These are phyloP conservation scores for Formicarius rufipectus DNA, from an alignment of 2,113 vertebrate species.

Conservation along the genomic window DNA sequence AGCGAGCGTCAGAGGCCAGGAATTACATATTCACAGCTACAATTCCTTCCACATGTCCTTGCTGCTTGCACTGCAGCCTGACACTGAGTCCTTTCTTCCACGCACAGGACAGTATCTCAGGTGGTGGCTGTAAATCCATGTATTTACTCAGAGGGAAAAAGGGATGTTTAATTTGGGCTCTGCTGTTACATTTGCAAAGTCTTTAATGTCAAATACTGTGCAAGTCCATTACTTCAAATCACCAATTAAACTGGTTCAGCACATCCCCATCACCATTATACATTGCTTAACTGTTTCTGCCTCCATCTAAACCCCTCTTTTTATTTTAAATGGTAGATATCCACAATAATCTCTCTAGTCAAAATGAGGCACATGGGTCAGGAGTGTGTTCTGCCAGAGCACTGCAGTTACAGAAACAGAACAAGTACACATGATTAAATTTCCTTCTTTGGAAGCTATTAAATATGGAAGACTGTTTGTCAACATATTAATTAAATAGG, in stretches of 20 bases:
- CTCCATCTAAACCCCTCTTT: background rate
- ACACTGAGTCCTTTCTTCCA: constrained; percentile 44
- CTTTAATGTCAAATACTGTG: background rate
- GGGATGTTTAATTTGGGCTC: background rate
- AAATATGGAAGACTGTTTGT: constrained; percentile 42
- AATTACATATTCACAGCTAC: background rate
- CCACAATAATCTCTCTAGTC: background rate
- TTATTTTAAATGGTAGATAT: background rate
- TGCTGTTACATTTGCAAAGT: background rate
- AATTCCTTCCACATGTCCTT: constrained; percentile 44
- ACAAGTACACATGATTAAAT: constrained; percentile 45
- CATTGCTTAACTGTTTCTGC: background rate
- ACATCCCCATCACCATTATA: background rate
- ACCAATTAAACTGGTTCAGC: background rate
- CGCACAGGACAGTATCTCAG: background rate
- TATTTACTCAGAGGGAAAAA: constrained; percentile 12
- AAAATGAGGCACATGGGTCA: background rate
- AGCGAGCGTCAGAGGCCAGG: background rate
- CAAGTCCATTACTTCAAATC: background rate
- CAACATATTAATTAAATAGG: constrained; percentile 62
- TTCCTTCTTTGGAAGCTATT: constrained; percentile 52
- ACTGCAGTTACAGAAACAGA: constrained; percentile 18
- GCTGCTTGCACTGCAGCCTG: background rate
- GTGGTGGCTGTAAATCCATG: background rate
- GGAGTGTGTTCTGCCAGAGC: constrained; percentile 15